Base-by-base conservation (phyloP, 2,888 invertebrate species). In the Agriopis leucophaearia region DNA sequence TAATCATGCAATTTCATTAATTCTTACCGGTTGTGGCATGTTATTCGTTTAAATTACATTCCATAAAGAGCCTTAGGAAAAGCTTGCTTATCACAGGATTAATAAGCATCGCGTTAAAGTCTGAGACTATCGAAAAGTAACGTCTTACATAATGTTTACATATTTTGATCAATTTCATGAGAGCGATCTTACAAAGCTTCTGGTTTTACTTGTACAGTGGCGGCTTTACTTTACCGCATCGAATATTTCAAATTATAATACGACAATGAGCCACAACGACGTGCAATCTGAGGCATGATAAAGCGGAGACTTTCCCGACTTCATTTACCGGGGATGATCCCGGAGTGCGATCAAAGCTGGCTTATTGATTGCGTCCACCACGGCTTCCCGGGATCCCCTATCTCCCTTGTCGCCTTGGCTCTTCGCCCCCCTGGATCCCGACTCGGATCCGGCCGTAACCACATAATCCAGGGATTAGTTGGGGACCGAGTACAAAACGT, bases 271-370 rank as follows among this genome's bases (percentile, higher is more conserved):
- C 16, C 15, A 16, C 9, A 18, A 7, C 15, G 42, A 59, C 36
- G 15, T n/a, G 45, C 15, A 8, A 36, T 27, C 27, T 27, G 7
- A 35, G 27, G 51, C 60, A 60, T 51, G 51, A 52, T 61, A 52
- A 70, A 71, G 7, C 10, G 38, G 40, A 73, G 70, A 72, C 61
- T 70, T 63, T 44, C 64, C 58, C 51, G 75, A 77, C 75, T 84
- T 89, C 82, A 88, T 88, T 88, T 87, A 85, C 81, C 85, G 80
- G 78, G 83, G 84, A 84, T 88, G 82, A 85, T 81, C 84, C 80
- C 74, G 71, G 75, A 79, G 78, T 76, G 74, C 79, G 81, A 80
- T 81, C 80, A 78, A 74, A 74, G 76, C 75, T 74, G 76, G 79
- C 78, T 84, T 83, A 82, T 83, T 84, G 84, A 85, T 84, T 80